Evolutionary conservation across 2,797 vertebrate species (phyloP), one percentile per base, ranked within the genome.

Genomic region (Orientallactaga sibirica): DNA sequence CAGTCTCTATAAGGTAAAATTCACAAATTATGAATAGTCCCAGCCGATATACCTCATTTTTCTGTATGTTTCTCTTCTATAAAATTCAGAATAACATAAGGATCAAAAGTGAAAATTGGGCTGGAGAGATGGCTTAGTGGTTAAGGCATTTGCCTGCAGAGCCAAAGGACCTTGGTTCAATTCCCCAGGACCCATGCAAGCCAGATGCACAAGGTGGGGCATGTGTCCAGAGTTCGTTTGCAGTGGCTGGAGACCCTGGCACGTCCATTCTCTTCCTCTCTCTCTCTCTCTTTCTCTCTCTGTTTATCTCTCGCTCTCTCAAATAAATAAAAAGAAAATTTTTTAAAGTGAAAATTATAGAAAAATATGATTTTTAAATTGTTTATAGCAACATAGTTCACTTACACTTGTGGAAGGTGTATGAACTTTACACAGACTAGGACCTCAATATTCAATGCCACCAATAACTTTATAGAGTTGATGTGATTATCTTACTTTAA

Each of bases 31-130:
- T 88, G 29, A 95, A 61, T 52, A 77, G 10, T 15, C 16, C 64
- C 10, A 55, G n/a, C 3, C 18, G 15, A 16, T 0, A 24, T 33
- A 79, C 1, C n/a, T 73, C 29, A 37, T 82, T 48, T 68, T 29
- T 77, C 22, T 71, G 11, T 2, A 75, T 2, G 74, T 64, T 95
- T 66, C 33, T 91, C 20, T 88, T 52, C 64, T 83, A 91, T 79
- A 66, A 91, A 86, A 92, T 95, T 75, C 3, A 73, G 25, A 91
- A 91, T 41, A 61, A 75, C 73, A 58, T 71, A 18, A 73, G 86
- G 8, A 93, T n/a, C 48, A 86, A n/a, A 75, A 52, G 19, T 64
- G 20, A 15, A 20, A 75, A 37, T 89, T 78, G 33, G 33, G 33
- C 33, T 37, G 33, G 33, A 37, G 33, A 37, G 33, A 37, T 37